A percentile compares a stretch with the other conserved stretches of the same genome.
These are phyloP conservation scores for Corapipo altera DNA, from an alignment of 2,113 vertebrate genomes.

Conservation along the genomic window DNA sequence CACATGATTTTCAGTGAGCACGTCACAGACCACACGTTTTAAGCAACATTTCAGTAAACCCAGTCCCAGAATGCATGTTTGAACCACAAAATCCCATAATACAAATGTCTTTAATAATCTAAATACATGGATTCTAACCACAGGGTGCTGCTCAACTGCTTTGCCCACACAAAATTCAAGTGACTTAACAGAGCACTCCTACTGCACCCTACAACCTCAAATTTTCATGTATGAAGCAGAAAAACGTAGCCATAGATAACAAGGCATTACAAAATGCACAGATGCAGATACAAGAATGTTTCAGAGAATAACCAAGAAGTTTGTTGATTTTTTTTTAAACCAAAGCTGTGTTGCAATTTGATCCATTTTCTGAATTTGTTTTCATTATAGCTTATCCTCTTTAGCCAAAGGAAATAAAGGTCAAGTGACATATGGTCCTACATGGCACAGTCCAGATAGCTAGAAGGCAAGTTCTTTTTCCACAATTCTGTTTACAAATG, in stretches of 20 bases:
- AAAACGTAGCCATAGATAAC: neutral
- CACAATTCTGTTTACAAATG: neutral
- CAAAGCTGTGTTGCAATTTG: neutral
- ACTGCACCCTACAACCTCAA: neutral
- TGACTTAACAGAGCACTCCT: neutral
- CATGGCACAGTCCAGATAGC: neutral
- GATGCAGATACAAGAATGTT: neutral
- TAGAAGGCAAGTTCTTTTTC: neutral
- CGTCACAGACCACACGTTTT: neutral
- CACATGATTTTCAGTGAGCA: neutral
- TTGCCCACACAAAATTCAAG: neutral
- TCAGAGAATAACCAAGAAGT: neutral
- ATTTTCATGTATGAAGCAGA: neutral
- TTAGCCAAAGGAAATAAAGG: neutral
- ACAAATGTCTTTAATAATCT: neutral
- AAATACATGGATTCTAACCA: neutral
- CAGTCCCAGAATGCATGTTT: neutral
- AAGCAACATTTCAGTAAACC: neutral
- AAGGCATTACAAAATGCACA: neutral
- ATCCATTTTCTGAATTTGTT: neutral
- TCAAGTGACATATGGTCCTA: conserved; percentile 29
- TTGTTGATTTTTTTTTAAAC: neutral
- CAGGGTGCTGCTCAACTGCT: neutral
- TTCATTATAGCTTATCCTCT: neutral
- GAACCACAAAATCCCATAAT: neutral